Conservation (phyloP, 1,140 invertebrate species). For the Drosophila arawakana region DNA sequence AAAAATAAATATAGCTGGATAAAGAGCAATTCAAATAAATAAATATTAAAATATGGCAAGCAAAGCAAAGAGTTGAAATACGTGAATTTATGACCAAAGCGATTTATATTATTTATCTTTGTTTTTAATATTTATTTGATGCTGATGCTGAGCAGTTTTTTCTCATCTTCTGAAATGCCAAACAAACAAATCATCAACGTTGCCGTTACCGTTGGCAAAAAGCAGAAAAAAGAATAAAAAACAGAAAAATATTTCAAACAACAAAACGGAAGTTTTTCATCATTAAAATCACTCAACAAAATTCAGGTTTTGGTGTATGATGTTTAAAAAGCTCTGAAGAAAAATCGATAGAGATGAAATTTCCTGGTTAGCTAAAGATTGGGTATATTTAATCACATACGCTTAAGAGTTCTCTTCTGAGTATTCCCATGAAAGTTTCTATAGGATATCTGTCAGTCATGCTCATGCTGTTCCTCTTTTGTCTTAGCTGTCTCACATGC, state of each 20-base stretch:
- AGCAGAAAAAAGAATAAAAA: constrained; percentile 8
- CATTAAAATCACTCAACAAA: constrained; percentile 58
- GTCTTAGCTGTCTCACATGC: background rate
- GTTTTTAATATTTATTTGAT: constrained; percentile 38
- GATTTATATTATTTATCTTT: constrained; percentile 63
- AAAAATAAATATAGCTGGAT: background rate
- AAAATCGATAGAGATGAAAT: constrained; percentile 3
- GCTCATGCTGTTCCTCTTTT: background rate
- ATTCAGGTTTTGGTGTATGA: constrained; percentile 15
- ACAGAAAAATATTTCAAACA: constrained; percentile 5
- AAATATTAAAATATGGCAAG: constrained; percentile 26
- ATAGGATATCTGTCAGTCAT: constrained; percentile 25
- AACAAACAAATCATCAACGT: constrained; percentile 50
- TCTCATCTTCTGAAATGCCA: constrained; percentile 30
- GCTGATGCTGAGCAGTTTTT: constrained; percentile 17
- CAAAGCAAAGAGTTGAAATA: constrained; percentile 17
- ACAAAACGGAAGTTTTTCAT: constrained; percentile 67
- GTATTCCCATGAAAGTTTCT: background rate
- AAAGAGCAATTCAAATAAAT: constrained; percentile 38
- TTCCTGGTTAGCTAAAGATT: too few relatives aligned
- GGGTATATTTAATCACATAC: background rate
- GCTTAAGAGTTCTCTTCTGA: background rate
- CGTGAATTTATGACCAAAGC: constrained; percentile 20
- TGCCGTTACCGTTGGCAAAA: background rate
- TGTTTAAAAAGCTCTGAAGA: background rate